These are phyloP conservation scores for Nomada fabriciana DNA, from an alignment of 2,888 invertebrate species.

Conservation along the genomic window DNA sequence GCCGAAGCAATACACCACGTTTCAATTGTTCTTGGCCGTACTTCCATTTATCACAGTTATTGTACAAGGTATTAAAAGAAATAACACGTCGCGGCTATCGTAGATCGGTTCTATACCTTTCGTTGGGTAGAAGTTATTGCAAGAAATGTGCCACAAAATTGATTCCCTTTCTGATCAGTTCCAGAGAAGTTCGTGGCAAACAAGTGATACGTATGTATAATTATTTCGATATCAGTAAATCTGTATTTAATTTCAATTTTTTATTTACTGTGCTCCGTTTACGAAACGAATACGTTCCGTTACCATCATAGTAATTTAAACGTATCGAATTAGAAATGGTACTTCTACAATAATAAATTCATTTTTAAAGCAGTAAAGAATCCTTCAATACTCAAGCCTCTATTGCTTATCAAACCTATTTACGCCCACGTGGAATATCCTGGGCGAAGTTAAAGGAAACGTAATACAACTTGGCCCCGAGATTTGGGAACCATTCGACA, in stretches of 20 bases:
- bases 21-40: not conserved
- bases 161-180: not conserved
- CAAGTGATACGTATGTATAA: too few relatives aligned
- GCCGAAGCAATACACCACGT: not conserved
- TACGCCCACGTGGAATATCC: not conserved
- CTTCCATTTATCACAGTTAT: too few relatives aligned
- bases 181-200: not conserved
- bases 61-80: too few relatives aligned
- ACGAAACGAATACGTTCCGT: not conserved
- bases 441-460: slow-evolving; percentile 1
- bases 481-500: slow-evolving; percentile 5
- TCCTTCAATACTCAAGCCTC: not conserved
- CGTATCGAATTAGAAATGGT: too few relatives aligned
- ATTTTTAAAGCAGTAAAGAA: not conserved
- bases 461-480: not conserved
- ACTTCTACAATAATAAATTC: not conserved
- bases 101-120: too few relatives aligned
- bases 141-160: too few relatives aligned
- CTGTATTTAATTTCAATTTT: not conserved
- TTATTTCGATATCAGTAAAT: too few relatives aligned
- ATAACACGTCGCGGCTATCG: too few relatives aligned
- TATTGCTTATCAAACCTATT: not conserved
- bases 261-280: not conserved
- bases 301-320: too few relatives aligned
- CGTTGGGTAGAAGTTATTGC: too few relatives aligned